These are phyloP conservation scores for Hypocryptadius cinnamomeus DNA, from an alignment of 2,113 vertebrate genomes.

Conservation along the genomic window DNA sequence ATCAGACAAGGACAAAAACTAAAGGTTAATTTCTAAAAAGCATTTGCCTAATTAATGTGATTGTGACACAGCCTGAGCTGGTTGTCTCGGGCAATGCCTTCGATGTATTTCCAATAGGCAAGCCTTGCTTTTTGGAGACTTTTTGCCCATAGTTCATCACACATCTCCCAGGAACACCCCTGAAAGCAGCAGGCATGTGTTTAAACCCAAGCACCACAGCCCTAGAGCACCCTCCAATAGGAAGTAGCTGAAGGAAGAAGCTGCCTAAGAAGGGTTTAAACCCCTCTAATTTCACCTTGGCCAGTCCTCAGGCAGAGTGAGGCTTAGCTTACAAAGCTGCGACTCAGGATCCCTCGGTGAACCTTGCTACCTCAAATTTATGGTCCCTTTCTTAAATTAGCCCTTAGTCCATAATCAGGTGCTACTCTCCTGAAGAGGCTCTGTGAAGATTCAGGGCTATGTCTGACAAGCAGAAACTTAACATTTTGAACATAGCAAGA, in stretches of 20 bases:
- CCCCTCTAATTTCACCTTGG: background rate
- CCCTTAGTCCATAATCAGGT: background rate
- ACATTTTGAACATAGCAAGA: background rate
- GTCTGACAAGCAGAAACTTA: background rate
- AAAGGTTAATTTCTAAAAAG: background rate
- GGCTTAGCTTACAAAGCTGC: background rate
- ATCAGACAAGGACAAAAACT: background rate
- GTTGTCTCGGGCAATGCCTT: background rate
- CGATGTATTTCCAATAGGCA: fast-evolving
- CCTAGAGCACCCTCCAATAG: fast-evolving
- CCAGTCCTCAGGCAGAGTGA: background rate
- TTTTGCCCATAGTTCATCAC: no score
- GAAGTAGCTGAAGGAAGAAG: background rate
- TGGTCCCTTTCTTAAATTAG: background rate
- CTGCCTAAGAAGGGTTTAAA: background rate
- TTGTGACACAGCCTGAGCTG: background rate
- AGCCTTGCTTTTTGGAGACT: background rate
- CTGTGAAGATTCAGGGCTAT: background rate
- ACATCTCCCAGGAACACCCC: background rate
- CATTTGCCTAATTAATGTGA: background rate
- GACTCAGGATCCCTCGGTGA: background rate
- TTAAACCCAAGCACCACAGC: background rate
- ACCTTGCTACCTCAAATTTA: background rate
- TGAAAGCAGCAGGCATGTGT: background rate
- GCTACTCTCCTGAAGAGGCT: background rate